Conservation (phyloP, 2,113 vertebrate genomes). For the Saccopteryx bilineata region DNA sequence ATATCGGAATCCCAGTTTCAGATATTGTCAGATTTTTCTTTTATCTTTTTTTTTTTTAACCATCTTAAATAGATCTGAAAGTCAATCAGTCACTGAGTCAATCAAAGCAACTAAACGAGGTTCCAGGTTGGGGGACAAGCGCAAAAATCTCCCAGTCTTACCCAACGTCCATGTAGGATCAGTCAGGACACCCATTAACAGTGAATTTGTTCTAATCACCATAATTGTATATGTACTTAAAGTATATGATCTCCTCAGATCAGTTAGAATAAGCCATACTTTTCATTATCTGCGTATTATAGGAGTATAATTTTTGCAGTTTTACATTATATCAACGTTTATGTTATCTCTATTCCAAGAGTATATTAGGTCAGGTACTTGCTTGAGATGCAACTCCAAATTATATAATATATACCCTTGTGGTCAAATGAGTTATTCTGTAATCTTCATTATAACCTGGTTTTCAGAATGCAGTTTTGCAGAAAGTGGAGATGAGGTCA, state of each 20-base stretch:
- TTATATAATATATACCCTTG: not conserved
- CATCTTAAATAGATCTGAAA: not conserved
- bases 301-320: not conserved
- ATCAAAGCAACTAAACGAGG: not conserved
- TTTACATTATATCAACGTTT: not conserved
- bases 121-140: not conserved
- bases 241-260: not conserved
- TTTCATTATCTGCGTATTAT: not conserved
- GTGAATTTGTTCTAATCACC: not conserved
- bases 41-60: not conserved
- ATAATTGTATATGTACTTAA: not conserved
- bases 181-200: not conserved
- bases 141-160: not conserved
- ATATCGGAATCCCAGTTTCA: not conserved
- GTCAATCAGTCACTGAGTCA: not conserved
- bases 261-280: not conserved
- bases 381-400: slow-evolving; percentile 3
- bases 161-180: not conserved
- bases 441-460: not conserved
- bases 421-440: not conserved
- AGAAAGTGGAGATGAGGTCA: slow-evolving; percentile 45
- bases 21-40: not conserved
- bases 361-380: not conserved
- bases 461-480: slow-evolving; percentile 51
- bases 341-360: not conserved